Base-by-base conservation (phyloP, 1,140 invertebrate species). In the Tetramorium simillimum region DNA sequence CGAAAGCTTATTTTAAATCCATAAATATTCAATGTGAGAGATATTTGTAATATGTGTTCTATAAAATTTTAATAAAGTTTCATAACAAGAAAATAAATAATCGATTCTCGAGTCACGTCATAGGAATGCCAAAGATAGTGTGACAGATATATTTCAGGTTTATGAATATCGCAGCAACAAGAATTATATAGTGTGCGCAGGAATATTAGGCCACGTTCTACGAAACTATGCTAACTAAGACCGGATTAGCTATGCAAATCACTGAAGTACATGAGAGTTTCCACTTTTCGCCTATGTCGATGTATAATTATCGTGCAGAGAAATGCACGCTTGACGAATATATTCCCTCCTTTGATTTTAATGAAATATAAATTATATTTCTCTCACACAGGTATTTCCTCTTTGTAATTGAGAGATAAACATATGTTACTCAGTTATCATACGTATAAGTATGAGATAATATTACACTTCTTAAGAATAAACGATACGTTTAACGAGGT, bases 301-400 rank as follows among this genome's bases (percentile, higher is more conserved):
- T 28, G 69, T 70, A 90, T 89, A 89, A 84, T 89, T 89, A 87
- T 89, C 21, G 24, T 65, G 51, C 4, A 33, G 60, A 49, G 33
- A 81, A 70, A 60, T 46, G 43, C 18, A 80, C 14, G 28, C 28
- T 56, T 53, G 46, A 28, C 21, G 21, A 33, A 70, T 56, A 69
- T 67, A 53, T 18, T 43, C 33, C 69, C 33, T 21, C 9, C 18
- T 24, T 46, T 84, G 33, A 33, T 51, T 70, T 81, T 56, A 28
- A 70, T 56, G 21, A 40, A 70, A 33, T 10, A 28, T 56, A 53
- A 80, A 69, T 81, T 51, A 21, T 28, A 24, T 80, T 18, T 63
- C n/a, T n/a, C n/a, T n/a, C 4, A 16, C 60, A 56, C n/a, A 69
- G 9, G 2, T 69, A 43, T 14, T 80, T 28, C n/a, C 21, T 4